phyloP scores from a whole-genome alignment of 2,797 vertebrate species.

The Steatocranus sp. region DNA sequence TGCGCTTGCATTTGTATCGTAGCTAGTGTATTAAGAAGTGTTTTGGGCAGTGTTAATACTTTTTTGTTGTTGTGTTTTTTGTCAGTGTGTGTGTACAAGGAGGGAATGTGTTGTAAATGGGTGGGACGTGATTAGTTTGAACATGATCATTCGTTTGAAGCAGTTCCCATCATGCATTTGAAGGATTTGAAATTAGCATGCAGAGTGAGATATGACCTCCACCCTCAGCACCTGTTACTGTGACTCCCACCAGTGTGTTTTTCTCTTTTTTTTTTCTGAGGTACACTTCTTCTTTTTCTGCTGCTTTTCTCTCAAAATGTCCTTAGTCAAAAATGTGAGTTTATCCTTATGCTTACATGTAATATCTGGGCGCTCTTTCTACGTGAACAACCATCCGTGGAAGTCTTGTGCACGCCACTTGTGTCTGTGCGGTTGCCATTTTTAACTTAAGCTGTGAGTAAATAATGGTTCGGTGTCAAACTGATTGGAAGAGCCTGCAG shows the following conservation, averaged over 20 bases:
- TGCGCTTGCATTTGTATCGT: neutral
- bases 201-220: conserved; percentile 14
- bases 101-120: neutral
- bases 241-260: neutral
- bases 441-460: neutral
- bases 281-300: neutral
- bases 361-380: neutral
- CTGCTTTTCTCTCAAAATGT: neutral
- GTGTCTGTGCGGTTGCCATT: neutral
- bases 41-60: neutral
- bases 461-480: neutral
- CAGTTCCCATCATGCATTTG: conserved; percentile 11
- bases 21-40: neutral
- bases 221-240: conserved; percentile 29
- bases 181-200: conserved; percentile 18
- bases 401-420: neutral
- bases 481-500: neutral
- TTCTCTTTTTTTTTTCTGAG: neutral
- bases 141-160: conserved; percentile 1
- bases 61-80: neutral
- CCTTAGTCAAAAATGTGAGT: neutral
- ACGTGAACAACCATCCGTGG: neutral
- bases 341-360: neutral
- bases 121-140: neutral
- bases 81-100: neutral